Base-by-base conservation (phyloP, 2,113 vertebrate genomes). In the Dunckerocampus dactyliophorus region DNA sequence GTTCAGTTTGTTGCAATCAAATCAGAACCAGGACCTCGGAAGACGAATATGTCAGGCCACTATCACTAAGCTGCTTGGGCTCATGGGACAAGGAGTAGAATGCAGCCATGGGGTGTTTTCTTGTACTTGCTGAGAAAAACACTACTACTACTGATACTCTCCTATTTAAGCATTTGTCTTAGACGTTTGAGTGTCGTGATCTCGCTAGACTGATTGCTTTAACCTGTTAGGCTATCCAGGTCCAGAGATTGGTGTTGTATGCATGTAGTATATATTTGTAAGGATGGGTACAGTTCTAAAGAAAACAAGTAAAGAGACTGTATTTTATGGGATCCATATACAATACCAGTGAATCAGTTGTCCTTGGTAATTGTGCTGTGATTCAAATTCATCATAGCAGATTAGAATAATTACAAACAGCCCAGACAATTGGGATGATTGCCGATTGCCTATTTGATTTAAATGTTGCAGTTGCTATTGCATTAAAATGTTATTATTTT, bases 11-110 rank as follows among this genome's bases (percentile, higher is more conserved):
- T 49, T 22, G 46, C 47, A 46, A 19, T 1, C 5, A 10, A 55
- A 15, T 58, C 19, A 6, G 15, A 39, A 43, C 17, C 19, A 53
- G 66, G 31, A 49, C 71, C 31, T 1, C 3, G 8, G 19, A 70
- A 71, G 74, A 64, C 21, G 9, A 42, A 15, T 63, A 67, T 66
- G 43, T 59, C 65, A 59, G 48, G 7, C 47, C 55, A 64, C 47
- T 59, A 62, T 65, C 61, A 45, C 76, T 74, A 71, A 51, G 72
- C 34, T 59, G 76, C 79, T 45, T 22, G 15, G 50, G 21, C 74
- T 73, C 63, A 49, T 48, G 67, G 76, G 74, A 71, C 47, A 65
- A 54, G 2, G 37, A 22, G 48, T 21, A 24, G 48, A 34, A 49
- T 21, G n/a, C 47, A 47, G 17, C 8, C 47, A 47, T 49, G 4